phyloP scores from a whole-genome alignment of 2,797 vertebrate genomes.

The Phalloptychus januarius region DNA sequence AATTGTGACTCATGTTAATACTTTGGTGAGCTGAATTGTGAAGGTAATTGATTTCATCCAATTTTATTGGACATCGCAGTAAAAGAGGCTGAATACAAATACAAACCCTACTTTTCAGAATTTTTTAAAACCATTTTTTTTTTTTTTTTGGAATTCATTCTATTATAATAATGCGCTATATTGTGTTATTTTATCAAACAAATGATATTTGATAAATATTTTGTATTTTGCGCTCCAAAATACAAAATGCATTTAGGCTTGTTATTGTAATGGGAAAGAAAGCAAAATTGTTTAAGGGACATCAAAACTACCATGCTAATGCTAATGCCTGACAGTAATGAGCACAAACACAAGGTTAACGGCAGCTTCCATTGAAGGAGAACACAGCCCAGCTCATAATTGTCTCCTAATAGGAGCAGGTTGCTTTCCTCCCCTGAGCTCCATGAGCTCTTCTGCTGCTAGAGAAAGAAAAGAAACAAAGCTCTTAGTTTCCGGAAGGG shows the following conservation, averaged over 20 bases:
- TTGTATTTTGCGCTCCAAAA: no score
- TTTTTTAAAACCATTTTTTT: not conserved
- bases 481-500: slow-evolving; percentile 15
- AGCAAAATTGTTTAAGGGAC: not conserved
- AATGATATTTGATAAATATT: no score
- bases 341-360: slow-evolving; percentile 64
- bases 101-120: not conserved
- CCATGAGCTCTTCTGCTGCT: slow-evolving; percentile 3
- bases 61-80: not conserved
- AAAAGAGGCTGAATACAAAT: not conserved
- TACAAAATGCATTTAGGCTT: not conserved
- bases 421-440: slow-evolving; percentile 49
- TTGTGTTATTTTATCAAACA: not conserved
- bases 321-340: slow-evolving; percentile 61
- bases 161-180: not conserved
- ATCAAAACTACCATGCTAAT: slow-evolving; percentile 26
- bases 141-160: not conserved
- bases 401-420: slow-evolving; percentile 64
- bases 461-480: slow-evolving; percentile 40
- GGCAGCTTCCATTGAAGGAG: slow-evolving; percentile 49
- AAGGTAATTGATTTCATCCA: not conserved
- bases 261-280: not conserved
- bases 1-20: not conserved
- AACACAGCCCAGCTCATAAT: slow-evolving; percentile 66
- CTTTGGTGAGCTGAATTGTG: not conserved